Conservation (phyloP, 2,797 vertebrate genomes). For the Danio albolineatus region DNA sequence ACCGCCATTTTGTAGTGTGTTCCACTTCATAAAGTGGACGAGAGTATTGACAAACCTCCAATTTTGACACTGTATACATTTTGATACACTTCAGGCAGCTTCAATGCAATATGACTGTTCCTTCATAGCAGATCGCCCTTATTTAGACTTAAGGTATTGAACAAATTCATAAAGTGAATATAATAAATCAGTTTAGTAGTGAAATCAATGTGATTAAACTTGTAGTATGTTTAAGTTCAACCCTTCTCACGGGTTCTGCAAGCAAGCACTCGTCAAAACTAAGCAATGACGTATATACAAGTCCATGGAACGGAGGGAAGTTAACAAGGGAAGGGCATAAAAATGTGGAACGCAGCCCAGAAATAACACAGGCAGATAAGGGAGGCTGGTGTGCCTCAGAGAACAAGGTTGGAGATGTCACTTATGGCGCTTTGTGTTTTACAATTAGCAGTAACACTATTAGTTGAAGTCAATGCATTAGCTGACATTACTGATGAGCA, state of each 20-base stretch:
- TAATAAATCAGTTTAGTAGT: not conserved
- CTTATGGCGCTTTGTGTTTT: not conserved
- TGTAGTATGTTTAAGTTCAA: not conserved
- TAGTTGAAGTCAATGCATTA: too few species aligned
- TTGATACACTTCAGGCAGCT: too few species aligned
- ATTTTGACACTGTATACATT: too few species aligned
- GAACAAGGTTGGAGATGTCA: not conserved
- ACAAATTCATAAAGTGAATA: not conserved
- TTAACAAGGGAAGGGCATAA: not conserved
- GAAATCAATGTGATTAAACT: not conserved
- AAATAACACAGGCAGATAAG: not conserved
- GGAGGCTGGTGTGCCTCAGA: not conserved
- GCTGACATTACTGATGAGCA: too few species aligned
- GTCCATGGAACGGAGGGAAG: not conserved
- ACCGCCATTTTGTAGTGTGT: too few species aligned
- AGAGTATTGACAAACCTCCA: too few species aligned
- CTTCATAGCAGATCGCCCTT: too few species aligned
- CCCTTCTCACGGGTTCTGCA: not conserved
- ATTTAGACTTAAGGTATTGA: not conserved
- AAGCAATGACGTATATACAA: not conserved
- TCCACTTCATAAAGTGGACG: too few species aligned
- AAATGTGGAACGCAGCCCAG: slow-evolving; percentile 15
- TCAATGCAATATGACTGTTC: too few species aligned
- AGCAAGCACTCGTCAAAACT: not conserved
- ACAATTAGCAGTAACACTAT: not conserved